Evolutionary conservation across 2,797 vertebrate species (phyloP).

Genomic region (Antennarius maculatus): DNA sequence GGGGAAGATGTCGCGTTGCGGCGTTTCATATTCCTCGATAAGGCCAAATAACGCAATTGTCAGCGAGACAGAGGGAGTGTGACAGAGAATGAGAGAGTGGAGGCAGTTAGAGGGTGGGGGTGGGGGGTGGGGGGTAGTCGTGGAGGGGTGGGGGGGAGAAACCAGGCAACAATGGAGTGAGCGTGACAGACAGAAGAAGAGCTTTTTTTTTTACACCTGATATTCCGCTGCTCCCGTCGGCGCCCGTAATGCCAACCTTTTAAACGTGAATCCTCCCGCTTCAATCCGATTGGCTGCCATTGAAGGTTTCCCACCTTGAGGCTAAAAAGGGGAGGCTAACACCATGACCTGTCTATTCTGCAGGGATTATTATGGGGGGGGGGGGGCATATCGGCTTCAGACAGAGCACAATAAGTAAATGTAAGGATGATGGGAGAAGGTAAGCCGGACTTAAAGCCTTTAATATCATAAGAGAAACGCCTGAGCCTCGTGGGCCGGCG

Average conservation of each 20-base stretch:
- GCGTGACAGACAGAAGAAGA: constrained; percentile 71
- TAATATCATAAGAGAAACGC: constrained; percentile 8
- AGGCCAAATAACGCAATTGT: constrained; percentile 95
- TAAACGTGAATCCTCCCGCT: constrained; percentile 60
- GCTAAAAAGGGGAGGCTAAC: constrained; percentile 26
- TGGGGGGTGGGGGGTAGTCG: constrained; percentile 41
- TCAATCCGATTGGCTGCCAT: constrained; percentile 67
- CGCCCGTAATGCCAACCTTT: constrained; percentile 61
- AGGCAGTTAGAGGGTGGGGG: constrained; percentile 51
- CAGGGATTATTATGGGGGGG: constrained; percentile 46
- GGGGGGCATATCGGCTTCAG: constrained; percentile 35
- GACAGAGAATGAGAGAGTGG: constrained; percentile 70
- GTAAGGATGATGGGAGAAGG: constrained; percentile 8
- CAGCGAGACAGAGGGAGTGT: constrained; percentile 83
- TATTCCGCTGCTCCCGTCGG: constrained; percentile 47
- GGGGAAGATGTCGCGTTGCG: constrained; percentile 87
- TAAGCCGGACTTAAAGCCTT: constrained; percentile 18
- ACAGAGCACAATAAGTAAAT: constrained; percentile 35
- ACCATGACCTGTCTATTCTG: constrained; percentile 51
- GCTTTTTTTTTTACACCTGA: constrained; percentile 58
- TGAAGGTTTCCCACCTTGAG: constrained; percentile 54
- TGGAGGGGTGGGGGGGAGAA: constrained; percentile 13
- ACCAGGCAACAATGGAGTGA: constrained; percentile 69
- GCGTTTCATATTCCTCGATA: constrained; percentile 97
- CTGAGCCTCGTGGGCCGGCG: not conserved